Base-by-base conservation (phyloP, 2,888 invertebrate species). In the Abrostola tripartita region DNA sequence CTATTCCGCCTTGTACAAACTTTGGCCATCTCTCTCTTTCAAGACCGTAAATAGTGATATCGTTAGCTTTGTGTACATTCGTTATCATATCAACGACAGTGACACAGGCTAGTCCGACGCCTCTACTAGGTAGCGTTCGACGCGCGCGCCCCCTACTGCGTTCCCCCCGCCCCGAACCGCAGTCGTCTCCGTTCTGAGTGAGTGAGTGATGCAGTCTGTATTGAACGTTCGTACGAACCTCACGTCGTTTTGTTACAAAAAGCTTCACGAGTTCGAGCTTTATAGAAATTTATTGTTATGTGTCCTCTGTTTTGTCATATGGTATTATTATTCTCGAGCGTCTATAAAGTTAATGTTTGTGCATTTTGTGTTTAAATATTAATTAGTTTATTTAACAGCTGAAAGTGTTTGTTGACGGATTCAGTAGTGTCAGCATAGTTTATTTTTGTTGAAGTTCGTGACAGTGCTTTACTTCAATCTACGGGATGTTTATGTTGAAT, bases 191-290 rank as follows among this genome's bases (percentile, higher is more conserved):
- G 75, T 62, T 63, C 78, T 85, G 55, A 69, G 70, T 69, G 79
- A 69, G 70, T 69, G 79, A 79, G 38, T 86, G 87, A 89, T 93
- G 93, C 93, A 94, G 94, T 94, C 93, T 89, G 87, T 83, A 85
- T 85, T 83, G 81, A 83, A 77, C 83, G 80, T 82, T 71, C 71
- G 81, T 65, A 55, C 76, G 64, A 76, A 64, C 58, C 64, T 76
- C 70, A 87, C 89, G 90, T 87, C 74, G 63, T 65, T 65, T 78
- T 52, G 57, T 52, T 66, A 55, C 54, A 71, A 79, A 88, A 90
- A 91, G 88, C 91, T 89, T 89, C 68, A 85, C 90, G 92, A 83
- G 84, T 85, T 87, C 92, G 94, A 92, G 93, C 94, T 94, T 94
- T 92, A 85, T 88, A 87, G 83, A 81, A 78, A 78, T 83, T 81